These are phyloP conservation scores for Drosophila willistoni DNA, from an alignment of 1,140 invertebrate genomes.

Conservation along the genomic window DNA sequence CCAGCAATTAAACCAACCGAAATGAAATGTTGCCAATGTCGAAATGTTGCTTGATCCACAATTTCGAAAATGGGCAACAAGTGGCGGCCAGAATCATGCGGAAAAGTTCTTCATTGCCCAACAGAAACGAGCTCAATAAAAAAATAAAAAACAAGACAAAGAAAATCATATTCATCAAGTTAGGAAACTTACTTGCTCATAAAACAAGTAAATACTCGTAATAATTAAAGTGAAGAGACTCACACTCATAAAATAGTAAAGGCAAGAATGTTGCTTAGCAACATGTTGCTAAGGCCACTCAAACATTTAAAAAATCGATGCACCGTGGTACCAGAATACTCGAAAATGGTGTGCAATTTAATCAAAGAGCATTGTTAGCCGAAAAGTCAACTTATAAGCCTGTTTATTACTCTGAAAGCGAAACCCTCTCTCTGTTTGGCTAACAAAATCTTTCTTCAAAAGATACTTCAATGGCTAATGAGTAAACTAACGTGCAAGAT, in stretches of 20 bases:
- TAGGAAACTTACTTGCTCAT: conserved; percentile 11
- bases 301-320: neutral
- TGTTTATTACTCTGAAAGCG: too few relatives aligned
- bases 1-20: conserved; percentile 28
- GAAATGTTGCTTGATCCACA: conserved; percentile 31
- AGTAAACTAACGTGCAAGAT: too few relatives aligned
- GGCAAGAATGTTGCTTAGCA: neutral
- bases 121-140: conserved; percentile 6
- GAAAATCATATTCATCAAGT: conserved; percentile 1
- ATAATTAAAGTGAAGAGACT: conserved; percentile 7
- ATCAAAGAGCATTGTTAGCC: too few relatives aligned
- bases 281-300: conserved; percentile 17
- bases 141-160: neutral
- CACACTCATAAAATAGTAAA: neutral
- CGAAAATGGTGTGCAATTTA: neutral
- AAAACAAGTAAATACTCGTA: conserved; percentile 16
- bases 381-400: too few relatives aligned
- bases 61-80: conserved; percentile 64
- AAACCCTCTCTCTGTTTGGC: too few relatives aligned
- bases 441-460: too few relatives aligned
- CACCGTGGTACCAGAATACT: neutral
- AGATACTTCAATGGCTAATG: too few relatives aligned
- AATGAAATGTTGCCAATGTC: conserved; percentile 32
- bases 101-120: conserved; percentile 9
- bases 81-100: conserved; percentile 42